Evolutionary conservation across 2,888 invertebrate genomes (phyloP), one percentile per base, ranked within the genome.

Genomic region (Lasioglossum calceatum): DNA sequence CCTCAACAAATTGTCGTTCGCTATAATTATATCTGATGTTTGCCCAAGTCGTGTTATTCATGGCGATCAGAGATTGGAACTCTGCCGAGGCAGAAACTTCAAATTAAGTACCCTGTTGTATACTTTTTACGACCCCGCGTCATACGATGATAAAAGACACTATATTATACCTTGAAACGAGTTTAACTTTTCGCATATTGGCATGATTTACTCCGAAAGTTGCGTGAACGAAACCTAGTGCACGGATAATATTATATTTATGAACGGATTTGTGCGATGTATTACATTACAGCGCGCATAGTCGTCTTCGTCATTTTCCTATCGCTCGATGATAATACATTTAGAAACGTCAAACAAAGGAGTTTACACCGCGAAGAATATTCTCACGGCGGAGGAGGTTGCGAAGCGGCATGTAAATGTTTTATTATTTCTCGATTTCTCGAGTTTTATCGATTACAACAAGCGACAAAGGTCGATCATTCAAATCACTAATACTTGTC

Each of bases 401-500:
- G 19, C 50, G 19, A 5, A 50, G 19, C 5, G 50, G 4, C 50
- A 50, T 54, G 50, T 23, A 54, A 54, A 61, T 2, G 12, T 32
- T 16, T 16, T 44, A 19, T 36, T 32, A 16, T 67, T 67, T 39
- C 44, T 36, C 8, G 5, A 16, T 23, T 54, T 42, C 36, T 36
- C 8, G 5, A 16, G 16, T 54, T 42, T 36, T 44, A 16, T 27
- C 32, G 14, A 71, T 39, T 10, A 50, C 39, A 27, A 50, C 39
- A n/a, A 36, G 12, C 44, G 16, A 44, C 39, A 64, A 54, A 36
- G 64, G 44, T 78, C 78, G 85, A 89, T 83, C 87, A 77, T 79
- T 82, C 39, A 75, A 71, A 88, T 81, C 74, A n/a, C 82, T 82
- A 84, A 89, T 87, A 74, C 82, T 82, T 58, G 86, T 81, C 85